A percentile compares a stretch with the other conserved stretches of the same genome.
These are phyloP conservation scores for Drosophila dives DNA, from an alignment of 2,888 invertebrate species.

Conservation along the genomic window DNA sequence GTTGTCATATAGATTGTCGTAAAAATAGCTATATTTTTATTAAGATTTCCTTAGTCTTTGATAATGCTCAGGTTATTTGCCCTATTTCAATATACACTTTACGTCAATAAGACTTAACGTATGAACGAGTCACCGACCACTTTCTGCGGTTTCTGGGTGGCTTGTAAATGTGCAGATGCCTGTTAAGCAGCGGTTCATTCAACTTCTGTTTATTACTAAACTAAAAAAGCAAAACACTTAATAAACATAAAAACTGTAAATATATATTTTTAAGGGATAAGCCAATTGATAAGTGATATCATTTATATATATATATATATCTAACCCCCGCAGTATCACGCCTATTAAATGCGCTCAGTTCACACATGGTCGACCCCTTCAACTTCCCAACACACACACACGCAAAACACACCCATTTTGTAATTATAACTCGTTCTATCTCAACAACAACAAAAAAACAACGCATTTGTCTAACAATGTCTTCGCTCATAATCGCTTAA, in stretches of 20 bases:
- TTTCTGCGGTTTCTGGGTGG: constrained; percentile 14
- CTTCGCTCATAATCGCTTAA: constrained; percentile 56
- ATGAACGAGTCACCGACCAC: constrained; percentile 4
- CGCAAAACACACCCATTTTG: constrained; percentile 17
- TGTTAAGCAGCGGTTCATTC: constrained; percentile 6
- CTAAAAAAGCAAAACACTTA: constrained; percentile 8
- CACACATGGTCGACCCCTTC: constrained; percentile 36
- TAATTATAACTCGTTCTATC: constrained; percentile 24
- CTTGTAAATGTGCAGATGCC: neutral
- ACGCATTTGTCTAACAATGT: constrained; percentile 67
- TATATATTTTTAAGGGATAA: constrained; percentile 29
- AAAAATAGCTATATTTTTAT: constrained; percentile 11
- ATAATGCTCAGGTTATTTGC: neutral
- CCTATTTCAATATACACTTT: neutral
- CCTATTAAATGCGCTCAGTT: constrained; percentile 51
- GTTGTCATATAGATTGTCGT: constrained; percentile 14
- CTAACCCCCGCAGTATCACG: constrained; percentile 41
- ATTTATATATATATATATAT: constrained; percentile 8
- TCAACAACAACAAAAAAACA: neutral
- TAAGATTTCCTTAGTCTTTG: neutral
- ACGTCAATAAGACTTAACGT: neutral
- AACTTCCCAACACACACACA: neutral
- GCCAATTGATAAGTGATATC: constrained; percentile 15
- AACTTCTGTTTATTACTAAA: constrained; percentile 28
- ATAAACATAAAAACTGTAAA: constrained; percentile 17